A percentile compares a stretch with the other conserved stretches of the same genome.
These are phyloP conservation scores for Melinaea menophilus DNA, from an alignment of 2,888 invertebrate genomes.

Conservation along the genomic window DNA sequence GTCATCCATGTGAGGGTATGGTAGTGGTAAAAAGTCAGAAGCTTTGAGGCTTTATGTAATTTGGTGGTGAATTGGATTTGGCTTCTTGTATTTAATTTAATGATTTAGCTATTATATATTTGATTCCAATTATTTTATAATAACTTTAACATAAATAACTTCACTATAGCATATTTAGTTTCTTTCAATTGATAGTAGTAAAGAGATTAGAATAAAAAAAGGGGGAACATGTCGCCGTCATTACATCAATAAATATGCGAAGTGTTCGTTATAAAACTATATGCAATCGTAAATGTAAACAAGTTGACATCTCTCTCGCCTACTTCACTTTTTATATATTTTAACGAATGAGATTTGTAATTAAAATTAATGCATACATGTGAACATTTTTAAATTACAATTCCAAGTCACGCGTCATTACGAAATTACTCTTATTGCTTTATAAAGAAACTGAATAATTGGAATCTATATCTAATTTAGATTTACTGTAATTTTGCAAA, in stretches of 20 bases:
- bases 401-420: slow-evolving; percentile 1
- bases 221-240: slow-evolving; percentile 7
- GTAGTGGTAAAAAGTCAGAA: slow-evolving; percentile 51
- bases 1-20: slow-evolving; percentile 41
- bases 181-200: too few relatives aligned
- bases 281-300: slow-evolving; percentile 28
- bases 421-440: too few relatives aligned
- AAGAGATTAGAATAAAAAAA: too few relatives aligned
- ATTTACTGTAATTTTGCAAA: too few relatives aligned
- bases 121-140: too few relatives aligned
- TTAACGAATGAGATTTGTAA: slow-evolving; percentile 27
- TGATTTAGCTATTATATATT: too few relatives aligned
- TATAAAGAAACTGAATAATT: too few relatives aligned
- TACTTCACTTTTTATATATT: slow-evolving; percentile 28
- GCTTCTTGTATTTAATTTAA: slow-evolving; percentile 42
- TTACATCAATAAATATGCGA: slow-evolving; percentile 27
- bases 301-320: slow-evolving; percentile 26
- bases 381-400: slow-evolving; percentile 17
- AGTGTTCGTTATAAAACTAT: slow-evolving; percentile 29
- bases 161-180: too few relatives aligned
- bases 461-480: too few relatives aligned
- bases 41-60: slow-evolving; percentile 70
- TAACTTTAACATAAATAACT: too few relatives aligned
- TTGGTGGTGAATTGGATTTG: slow-evolving; percentile 64
- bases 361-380: slow-evolving; percentile 28